Conservation (phyloP, 1,140 invertebrate genomes). For the Chionoecetes opilio region DNA sequence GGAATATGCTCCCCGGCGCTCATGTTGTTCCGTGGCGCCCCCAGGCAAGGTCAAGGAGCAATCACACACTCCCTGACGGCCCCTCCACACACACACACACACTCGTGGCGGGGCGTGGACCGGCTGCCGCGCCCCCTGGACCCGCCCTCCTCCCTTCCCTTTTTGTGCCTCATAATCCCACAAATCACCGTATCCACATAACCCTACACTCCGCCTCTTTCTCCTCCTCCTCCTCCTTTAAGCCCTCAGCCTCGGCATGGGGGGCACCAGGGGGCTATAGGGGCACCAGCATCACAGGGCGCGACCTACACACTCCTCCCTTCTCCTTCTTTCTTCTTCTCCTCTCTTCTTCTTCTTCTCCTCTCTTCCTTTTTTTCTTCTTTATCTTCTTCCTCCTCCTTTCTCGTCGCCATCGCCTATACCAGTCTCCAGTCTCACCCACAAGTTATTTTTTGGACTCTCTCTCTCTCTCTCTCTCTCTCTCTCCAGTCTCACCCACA, state of each 20-base stretch:
- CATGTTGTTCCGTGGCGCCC: no score
- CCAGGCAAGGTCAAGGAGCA: not conserved
- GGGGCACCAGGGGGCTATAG: not conserved
- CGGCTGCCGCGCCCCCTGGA: not conserved
- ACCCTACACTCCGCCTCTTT: not conserved
- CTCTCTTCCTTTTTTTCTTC: not conserved
- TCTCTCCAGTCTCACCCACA: not conserved
- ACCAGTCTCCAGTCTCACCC: not conserved
- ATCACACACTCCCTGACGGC: conserved; percentile 12
- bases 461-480: not conserved
- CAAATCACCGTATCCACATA: not conserved
- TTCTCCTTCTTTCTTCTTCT: not conserved
- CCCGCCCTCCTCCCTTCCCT: not conserved
- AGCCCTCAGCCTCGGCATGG: not conserved
- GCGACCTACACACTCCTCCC: not conserved
- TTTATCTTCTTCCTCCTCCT: not conserved
- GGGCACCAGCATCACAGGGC: not conserved
- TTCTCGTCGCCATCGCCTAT: no score
- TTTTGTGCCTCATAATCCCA: not conserved
- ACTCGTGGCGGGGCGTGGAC: not conserved
- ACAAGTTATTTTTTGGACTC: not conserved
- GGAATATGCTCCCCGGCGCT: no score
- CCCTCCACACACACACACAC: conserved; percentile 56
- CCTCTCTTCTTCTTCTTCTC: not conserved
- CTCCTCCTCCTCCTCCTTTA: conserved; percentile 46